Evolutionary conservation across 2,797 vertebrate genomes (phyloP).

Genomic region (Spheniscus humboldti): DNA sequence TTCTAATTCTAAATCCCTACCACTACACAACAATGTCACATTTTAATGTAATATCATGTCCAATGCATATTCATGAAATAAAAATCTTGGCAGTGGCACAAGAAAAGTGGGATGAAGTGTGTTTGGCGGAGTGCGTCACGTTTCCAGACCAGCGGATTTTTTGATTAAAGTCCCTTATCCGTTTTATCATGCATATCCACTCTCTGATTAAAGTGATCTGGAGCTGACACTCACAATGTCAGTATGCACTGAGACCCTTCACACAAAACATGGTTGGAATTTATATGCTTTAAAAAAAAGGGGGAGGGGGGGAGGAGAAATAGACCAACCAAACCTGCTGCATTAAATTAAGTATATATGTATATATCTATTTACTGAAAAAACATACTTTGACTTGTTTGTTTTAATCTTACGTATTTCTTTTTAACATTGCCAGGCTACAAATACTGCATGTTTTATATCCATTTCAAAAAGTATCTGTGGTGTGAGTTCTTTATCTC

Average conservation of each 20-base stretch:
- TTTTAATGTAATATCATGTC: constrained; percentile 89
- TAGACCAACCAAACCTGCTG: constrained; percentile 18
- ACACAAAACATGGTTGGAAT: constrained; percentile 88
- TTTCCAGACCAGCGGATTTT: constrained; percentile 99
- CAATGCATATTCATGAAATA: constrained; percentile 95
- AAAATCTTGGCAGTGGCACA: constrained; percentile 82
- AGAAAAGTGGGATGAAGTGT: constrained; percentile 86
- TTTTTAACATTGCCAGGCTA: constrained; percentile 16
- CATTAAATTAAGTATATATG: not conserved
- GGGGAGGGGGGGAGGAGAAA: not conserved
- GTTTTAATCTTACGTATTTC: constrained; percentile 12
- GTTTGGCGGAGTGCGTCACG: constrained; percentile 96
- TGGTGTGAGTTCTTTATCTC: not conserved
- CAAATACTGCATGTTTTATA: constrained; percentile 26
- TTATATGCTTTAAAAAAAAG: constrained; percentile 78
- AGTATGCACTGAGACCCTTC: constrained; percentile 88
- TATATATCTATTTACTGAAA: not conserved
- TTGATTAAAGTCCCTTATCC: constrained; percentile 99
- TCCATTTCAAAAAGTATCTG: constrained; percentile 30
- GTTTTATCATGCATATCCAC: constrained; percentile 99
- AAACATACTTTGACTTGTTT: not conserved
- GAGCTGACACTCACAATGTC: constrained; percentile 99
- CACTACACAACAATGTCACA: constrained; percentile 82
- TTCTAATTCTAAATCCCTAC: constrained; percentile 75
- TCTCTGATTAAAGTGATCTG: constrained; percentile 99